Evolutionary conservation across 1,140 invertebrate species (phyloP).

Genomic region (Trichoplusia ni): DNA sequence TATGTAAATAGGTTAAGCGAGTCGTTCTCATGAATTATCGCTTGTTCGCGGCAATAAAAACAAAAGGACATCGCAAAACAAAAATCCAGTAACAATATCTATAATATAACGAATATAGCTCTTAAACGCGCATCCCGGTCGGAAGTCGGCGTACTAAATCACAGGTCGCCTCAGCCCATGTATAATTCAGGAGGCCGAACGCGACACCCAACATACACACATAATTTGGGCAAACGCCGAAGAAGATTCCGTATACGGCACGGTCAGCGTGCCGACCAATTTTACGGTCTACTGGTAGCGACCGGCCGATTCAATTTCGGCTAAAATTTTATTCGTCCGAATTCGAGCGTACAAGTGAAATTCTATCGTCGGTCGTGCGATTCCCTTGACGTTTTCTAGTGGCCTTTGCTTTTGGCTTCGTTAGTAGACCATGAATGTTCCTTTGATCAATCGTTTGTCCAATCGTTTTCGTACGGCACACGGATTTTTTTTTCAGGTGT

Average conservation of each 20-base stretch:
- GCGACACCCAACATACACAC: conserved; percentile 57
- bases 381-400: conserved; percentile 56
- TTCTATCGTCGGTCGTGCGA: conserved; percentile 66
- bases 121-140: conserved; percentile 52
- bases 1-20: too few species aligned
- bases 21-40: too few species aligned
- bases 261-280: conserved; percentile 66
- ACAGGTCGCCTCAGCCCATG: conserved; percentile 64
- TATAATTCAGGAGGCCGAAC: conserved; percentile 70
- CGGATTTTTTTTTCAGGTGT: conserved; percentile 13
- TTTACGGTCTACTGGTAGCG: conserved; percentile 67
- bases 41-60: conserved; percentile 2
- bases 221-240: conserved; percentile 66
- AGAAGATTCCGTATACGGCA: conserved; percentile 53
- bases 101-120: conserved; percentile 51
- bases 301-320: conserved; percentile 76
- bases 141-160: conserved; percentile 66
- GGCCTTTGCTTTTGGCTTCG: conserved; percentile 36
- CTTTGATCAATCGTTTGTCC: conserved; percentile 28
- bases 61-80: not conserved
- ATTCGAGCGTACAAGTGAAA: conserved; percentile 67
- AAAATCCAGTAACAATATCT: not conserved
- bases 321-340: conserved; percentile 75
- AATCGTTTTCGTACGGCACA: conserved; percentile 4
- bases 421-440: conserved; percentile 25